phyloP scores from a whole-genome alignment of 2,888 invertebrate genomes.

The Volucella zonaria region DNA sequence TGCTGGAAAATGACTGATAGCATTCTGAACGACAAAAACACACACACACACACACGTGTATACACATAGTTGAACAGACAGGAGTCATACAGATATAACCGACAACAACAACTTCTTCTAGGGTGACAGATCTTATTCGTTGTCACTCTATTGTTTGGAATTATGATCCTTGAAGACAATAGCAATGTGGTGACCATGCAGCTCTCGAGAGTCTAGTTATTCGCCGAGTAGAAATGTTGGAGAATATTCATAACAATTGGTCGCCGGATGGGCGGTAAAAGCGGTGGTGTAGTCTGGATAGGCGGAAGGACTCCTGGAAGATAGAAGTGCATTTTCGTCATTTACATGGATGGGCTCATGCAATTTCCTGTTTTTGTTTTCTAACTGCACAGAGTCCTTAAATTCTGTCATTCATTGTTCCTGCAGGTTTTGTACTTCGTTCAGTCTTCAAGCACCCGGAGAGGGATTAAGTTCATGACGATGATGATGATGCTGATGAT shows the following conservation, averaged over 20 bases:
- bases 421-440: constrained; percentile 35
- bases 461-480: constrained; percentile 27
- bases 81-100: too few relatives aligned
- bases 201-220: constrained; percentile 7
- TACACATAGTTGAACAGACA: not conserved
- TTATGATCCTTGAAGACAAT: constrained; percentile 75
- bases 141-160: constrained; percentile 74
- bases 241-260: constrained; percentile 57
- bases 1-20: constrained; percentile 73
- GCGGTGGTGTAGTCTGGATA: constrained; percentile 6
- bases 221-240: constrained; percentile 9
- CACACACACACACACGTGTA: constrained; percentile 11
- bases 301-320: not conserved
- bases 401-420: constrained; percentile 66
- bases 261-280: not conserved
- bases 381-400: constrained; percentile 50
- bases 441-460: constrained; percentile 30
- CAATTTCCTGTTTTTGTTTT: constrained; percentile 72
- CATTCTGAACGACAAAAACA: constrained; percentile 48
- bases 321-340: constrained; percentile 63
- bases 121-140: constrained; percentile 73
- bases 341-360: constrained; percentile 72
- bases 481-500: constrained; percentile 36
- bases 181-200: constrained; percentile 68
- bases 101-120: constrained; percentile 18